These are phyloP conservation scores for Oreonectes daqikongensis DNA, from an alignment of 2,797 vertebrate species.

Conservation along the genomic window DNA sequence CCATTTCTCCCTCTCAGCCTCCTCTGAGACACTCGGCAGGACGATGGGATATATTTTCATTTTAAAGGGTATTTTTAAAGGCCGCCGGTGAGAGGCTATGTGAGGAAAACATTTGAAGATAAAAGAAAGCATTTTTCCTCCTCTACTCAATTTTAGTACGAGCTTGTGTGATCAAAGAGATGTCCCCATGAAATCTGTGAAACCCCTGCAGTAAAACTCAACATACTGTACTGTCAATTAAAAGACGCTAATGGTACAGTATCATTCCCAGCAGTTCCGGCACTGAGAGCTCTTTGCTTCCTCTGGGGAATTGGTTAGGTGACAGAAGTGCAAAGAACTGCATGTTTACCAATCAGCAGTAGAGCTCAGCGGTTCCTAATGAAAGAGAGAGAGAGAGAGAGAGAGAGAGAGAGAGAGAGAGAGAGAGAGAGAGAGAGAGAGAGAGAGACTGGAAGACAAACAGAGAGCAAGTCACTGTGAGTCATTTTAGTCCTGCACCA, in stretches of 20 bases:
- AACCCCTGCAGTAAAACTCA: constrained; percentile 74
- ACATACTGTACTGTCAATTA: constrained; percentile 74
- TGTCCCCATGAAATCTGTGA: constrained; percentile 68
- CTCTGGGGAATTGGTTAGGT: constrained; percentile 49
- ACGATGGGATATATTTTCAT: constrained; percentile 12
- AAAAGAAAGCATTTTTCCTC: constrained; percentile 33
- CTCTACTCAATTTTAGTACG: constrained; percentile 34
- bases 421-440: constrained; percentile 35
- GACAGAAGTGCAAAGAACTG: constrained; percentile 36
- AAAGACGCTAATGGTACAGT: constrained; percentile 63
- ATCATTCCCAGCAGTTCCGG: constrained; percentile 35
- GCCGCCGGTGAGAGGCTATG: constrained; percentile 14
- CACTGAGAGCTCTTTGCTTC: constrained; percentile 22
- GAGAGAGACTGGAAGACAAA: background rate
- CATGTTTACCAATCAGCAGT: constrained; percentile 35
- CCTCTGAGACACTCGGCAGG: constrained; percentile 29
- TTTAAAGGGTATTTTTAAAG: constrained; percentile 27
- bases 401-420: background rate
- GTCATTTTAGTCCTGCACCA: constrained; percentile 42
- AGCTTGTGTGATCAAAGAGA: constrained; percentile 69
- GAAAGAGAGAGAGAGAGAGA: background rate
- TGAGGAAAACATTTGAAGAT: constrained; percentile 35
- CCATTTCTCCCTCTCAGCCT: constrained; percentile 25
- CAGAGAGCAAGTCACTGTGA: constrained; percentile 50
- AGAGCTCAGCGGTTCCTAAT: constrained; percentile 16